Percentiles rank a stretch among this genome's conserved stretches.
These are phyloP conservation scores for Gobius niger DNA, from an alignment of 2,113 vertebrate species.

Conservation along the genomic window DNA sequence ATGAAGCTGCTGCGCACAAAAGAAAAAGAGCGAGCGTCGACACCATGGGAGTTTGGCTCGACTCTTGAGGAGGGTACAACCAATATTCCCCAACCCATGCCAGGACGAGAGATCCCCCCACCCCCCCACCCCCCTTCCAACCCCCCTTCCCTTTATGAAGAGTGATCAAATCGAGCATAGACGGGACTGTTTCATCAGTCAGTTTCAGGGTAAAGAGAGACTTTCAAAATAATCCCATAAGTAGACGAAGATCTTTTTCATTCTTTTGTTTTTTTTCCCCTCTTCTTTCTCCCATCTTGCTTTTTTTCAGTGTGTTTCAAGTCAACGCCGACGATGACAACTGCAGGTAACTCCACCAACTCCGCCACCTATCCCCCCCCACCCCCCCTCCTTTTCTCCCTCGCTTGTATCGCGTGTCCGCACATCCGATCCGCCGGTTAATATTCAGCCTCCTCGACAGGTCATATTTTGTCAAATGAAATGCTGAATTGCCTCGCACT, in stretches of 20 bases:
- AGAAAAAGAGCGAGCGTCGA: constrained; percentile 66
- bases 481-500: constrained; percentile 75
- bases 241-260: constrained; percentile 57
- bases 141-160: too few relatives aligned
- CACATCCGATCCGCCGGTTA: constrained; percentile 66
- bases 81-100: constrained; percentile 75
- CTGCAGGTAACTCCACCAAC: constrained; percentile 57
- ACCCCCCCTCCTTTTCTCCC: not conserved
- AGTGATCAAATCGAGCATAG: constrained; percentile 72
- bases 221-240: constrained; percentile 77
- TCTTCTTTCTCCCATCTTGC: constrained; percentile 47
- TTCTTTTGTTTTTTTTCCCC: constrained; percentile 35
- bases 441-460: constrained; percentile 76
- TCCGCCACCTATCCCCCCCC: constrained; percentile 34
- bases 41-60: constrained; percentile 62
- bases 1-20: constrained; percentile 70
- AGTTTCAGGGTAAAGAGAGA: constrained; percentile 73
- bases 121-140: constrained; percentile 35
- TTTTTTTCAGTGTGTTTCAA: constrained; percentile 65
- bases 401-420: constrained; percentile 47
- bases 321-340: constrained; percentile 60
- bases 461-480: constrained; percentile 79
- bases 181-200: constrained; percentile 69
- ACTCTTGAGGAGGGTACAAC: constrained; percentile 75
- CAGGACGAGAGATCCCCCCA: constrained; percentile 67